phyloP scores from a whole-genome alignment of 2,797 vertebrate species.

The Platalea minor region DNA sequence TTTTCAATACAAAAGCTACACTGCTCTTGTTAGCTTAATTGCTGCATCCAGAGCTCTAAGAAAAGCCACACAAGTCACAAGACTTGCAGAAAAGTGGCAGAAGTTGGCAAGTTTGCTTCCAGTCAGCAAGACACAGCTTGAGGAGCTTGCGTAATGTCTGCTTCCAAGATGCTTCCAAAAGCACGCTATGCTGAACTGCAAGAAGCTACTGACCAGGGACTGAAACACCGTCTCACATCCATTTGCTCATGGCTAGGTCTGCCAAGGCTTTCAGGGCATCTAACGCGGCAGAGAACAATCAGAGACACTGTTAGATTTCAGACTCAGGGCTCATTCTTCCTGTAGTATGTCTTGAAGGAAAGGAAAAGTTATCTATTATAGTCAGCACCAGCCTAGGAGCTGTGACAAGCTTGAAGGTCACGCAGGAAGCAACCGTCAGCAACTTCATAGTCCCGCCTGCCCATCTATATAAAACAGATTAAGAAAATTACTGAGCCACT shows the following conservation, averaged over 20 bases:
- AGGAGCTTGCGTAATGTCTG: constrained; percentile 38
- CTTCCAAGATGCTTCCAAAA: constrained; percentile 36
- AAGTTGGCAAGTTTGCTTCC: constrained; percentile 40
- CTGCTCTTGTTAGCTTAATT: neutral
- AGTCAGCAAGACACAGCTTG: constrained; percentile 51
- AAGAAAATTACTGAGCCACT: neutral
- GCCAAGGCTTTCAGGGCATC: constrained; percentile 18
- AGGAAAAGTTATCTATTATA: neutral
- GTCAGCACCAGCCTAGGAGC: neutral
- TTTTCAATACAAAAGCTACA: neutral
- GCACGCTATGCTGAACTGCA: neutral
- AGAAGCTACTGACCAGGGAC: constrained; percentile 27
- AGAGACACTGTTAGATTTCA: constrained; percentile 28
- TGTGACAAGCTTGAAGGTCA: constrained; percentile 1
- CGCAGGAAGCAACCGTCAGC: neutral
- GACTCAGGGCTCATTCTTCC: neutral
- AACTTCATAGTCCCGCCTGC: neutral
- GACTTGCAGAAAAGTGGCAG: constrained; percentile 46
- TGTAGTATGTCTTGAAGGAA: neutral
- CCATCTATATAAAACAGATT: neutral
- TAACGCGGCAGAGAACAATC: constrained; percentile 1
- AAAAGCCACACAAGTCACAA: constrained; percentile 54
- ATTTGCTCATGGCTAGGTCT: constrained; percentile 15
- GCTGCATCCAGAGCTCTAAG: constrained; percentile 8
- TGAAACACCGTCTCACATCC: constrained; percentile 16